A percentile compares a stretch with the other conserved stretches of the same genome.
Conservation (phyloP, 2,888 invertebrate genomes). For the Archaeoteleia sp. region DNA sequence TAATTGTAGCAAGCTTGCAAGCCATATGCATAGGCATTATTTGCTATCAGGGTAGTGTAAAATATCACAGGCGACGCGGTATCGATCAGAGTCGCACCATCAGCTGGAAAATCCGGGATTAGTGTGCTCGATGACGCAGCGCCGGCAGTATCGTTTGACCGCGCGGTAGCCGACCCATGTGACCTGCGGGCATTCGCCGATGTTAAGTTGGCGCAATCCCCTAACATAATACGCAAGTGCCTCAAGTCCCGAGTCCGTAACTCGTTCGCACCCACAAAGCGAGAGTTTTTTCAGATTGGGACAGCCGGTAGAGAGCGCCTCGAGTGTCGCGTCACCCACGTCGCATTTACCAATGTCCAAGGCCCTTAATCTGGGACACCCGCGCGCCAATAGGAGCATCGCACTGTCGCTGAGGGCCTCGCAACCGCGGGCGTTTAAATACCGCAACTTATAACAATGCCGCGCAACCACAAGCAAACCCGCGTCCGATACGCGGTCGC, state of each 20-base stretch:
- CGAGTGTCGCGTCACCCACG: constrained; percentile 91
- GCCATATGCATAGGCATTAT: too few relatives aligned
- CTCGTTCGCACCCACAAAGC: constrained; percentile 91
- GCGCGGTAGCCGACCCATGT: constrained; percentile 92
- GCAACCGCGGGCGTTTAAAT: constrained; percentile 93
- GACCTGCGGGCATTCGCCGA: constrained; percentile 91
- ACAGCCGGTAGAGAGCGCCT: constrained; percentile 91
- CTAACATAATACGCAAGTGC: constrained; percentile 92
- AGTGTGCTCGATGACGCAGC: constrained; percentile 95
- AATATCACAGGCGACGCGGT: too few relatives aligned
- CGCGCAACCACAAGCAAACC: constrained; percentile 91
- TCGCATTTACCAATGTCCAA: constrained; percentile 95
- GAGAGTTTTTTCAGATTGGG: constrained; percentile 93
- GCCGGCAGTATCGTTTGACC: constrained; percentile 93
- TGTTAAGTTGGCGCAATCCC: constrained; percentile 92
- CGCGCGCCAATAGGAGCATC: constrained; percentile 88
- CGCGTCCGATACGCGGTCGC: constrained; percentile 93
- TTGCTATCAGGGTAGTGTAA: too few relatives aligned
- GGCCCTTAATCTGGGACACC: constrained; percentile 89
- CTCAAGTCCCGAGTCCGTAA: constrained; percentile 92
- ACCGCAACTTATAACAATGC: constrained; percentile 90
- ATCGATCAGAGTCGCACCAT: constrained; percentile 19
- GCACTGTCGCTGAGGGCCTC: constrained; percentile 96
- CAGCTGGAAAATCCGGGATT: constrained; percentile 90
- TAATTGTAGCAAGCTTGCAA: too few relatives aligned